Evolutionary conservation across 2,888 invertebrate species (phyloP), one percentile per base, ranked within the genome.

Genomic region (Coelinius sp.): DNA sequence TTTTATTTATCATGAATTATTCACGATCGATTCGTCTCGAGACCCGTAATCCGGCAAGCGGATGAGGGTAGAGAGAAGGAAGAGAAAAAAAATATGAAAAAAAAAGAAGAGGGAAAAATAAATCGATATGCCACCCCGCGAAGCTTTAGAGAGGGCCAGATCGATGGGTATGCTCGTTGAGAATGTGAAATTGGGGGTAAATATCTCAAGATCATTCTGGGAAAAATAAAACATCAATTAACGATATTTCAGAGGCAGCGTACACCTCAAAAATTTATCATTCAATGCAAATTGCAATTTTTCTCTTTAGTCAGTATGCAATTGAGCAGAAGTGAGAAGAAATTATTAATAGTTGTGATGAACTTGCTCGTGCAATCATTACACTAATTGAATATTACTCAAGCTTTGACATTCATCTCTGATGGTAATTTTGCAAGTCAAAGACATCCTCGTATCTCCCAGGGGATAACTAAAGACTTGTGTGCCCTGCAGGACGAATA

Each of bases 11-110:
- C 41, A 63, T 63, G 41, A 63, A 63, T 63, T 63, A 63, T 63
- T 63, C 63, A 63, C 63, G 63, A 63, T 63, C 63, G 63, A 63
- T 63, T 63, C 63, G 63, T 63, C 63, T 63, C 63, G 63, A 63
- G 63, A 41, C 63, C 44, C 41, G 63, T 63, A 63, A 63, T 63
- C 63, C 44, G 24, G 62, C 62, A 12, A 38, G 63, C 63, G 63
- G 63, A 63, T 63, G 41, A 63, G 41, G 41, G 25, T 63, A 63
- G 41, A 63, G 41, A 27, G 31, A 12, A 35, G 59, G 12, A 31
- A 20, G n/a, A 22, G 22, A 63, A 63, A 38, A 14, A 41, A 38
- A 63, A 41, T 38, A 38, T 27, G 24, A 41, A 63, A 24, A 56
- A 56, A 49, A 22, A 49, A 14, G 2, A 25, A 25, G 35, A n/a